A percentile compares a stretch with the other conserved stretches of the same genome.
These are phyloP conservation scores for Hermaeophaga mercurialis DNA, from an alignment of 2,888 invertebrate genomes.

Conservation along the genomic window DNA sequence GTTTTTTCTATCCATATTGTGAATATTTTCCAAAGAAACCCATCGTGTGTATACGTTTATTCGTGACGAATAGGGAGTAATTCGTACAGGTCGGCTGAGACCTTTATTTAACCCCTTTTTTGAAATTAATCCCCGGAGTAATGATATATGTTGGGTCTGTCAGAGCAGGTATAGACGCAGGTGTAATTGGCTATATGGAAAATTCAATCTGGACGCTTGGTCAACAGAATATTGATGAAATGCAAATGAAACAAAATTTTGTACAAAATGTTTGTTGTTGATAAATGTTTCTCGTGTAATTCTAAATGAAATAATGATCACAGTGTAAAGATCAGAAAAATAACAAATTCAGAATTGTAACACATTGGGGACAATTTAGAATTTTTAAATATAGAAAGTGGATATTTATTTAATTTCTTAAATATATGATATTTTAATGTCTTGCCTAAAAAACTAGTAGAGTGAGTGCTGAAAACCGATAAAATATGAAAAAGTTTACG, in stretches of 20 bases:
- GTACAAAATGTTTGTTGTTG: not conserved
- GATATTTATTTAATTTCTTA: no score
- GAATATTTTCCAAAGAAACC: not conserved
- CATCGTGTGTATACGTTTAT: not conserved
- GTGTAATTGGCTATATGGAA: slow-evolving; percentile 13
- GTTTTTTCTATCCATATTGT: not conserved
- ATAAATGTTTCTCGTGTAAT: not conserved
- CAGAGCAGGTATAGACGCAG: slow-evolving; percentile 13
- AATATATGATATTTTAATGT: no score
- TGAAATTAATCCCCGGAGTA: slow-evolving; percentile 8
- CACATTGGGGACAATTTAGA: no score
- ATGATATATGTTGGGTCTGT: slow-evolving; percentile 12
- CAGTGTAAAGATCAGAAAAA: no score
- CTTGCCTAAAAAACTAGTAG: no score
- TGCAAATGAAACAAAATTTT: slow-evolving; percentile 9
- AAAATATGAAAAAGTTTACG: no score
- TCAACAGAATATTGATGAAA: slow-evolving; percentile 14
- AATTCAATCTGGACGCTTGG: slow-evolving; percentile 12
- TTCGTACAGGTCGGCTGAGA: slow-evolving; percentile 8
- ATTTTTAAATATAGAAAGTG: no score
- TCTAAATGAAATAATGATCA: not conserved
- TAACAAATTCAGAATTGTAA: no score
- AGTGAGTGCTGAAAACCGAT: no score
- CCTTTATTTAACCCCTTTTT: slow-evolving; percentile 16
- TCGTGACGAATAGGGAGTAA: slow-evolving; percentile 4